These are phyloP conservation scores for Suricata suricatta DNA, from an alignment of 2,113 vertebrate species.

Conservation along the genomic window DNA sequence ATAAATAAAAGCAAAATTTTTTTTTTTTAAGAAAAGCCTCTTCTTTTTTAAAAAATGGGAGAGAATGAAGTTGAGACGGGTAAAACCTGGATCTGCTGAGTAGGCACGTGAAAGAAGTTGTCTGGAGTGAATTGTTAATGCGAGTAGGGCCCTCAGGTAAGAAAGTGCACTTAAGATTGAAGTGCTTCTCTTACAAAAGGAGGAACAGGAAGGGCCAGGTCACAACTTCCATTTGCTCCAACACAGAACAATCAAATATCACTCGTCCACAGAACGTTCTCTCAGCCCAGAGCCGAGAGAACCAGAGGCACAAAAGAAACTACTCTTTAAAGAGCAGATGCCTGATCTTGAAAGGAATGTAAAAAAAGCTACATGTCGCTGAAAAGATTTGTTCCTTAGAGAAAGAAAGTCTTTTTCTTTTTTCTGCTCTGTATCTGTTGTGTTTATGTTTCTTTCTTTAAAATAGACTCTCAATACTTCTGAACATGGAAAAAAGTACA, in stretches of 20 bases:
- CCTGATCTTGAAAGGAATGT: neutral
- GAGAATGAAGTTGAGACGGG: neutral
- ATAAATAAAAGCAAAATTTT: too few species aligned
- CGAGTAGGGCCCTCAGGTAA: neutral
- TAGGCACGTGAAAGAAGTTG: fast-evolving
- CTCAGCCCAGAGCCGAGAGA: neutral
- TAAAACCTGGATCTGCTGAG: too few species aligned
- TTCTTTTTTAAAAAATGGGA: too few species aligned
- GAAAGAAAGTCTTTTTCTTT: neutral
- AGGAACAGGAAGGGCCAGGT: neutral
- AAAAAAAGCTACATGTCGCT: neutral
- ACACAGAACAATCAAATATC: neutral
- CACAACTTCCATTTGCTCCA: neutral
- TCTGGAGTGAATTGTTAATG: fast-evolving
- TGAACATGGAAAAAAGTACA: neutral
- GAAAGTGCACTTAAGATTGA: neutral
- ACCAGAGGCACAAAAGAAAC: neutral
- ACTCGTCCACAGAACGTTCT: neutral
- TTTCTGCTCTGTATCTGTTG: neutral
- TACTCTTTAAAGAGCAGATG: neutral
- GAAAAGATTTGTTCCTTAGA: neutral
- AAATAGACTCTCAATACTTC: neutral
- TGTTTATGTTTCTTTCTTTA: neutral
- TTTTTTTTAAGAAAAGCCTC: too few species aligned
- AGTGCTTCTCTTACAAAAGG: fast-evolving